Conservation (phyloP, 2,888 invertebrate genomes). For the Cepaea hortensis region DNA sequence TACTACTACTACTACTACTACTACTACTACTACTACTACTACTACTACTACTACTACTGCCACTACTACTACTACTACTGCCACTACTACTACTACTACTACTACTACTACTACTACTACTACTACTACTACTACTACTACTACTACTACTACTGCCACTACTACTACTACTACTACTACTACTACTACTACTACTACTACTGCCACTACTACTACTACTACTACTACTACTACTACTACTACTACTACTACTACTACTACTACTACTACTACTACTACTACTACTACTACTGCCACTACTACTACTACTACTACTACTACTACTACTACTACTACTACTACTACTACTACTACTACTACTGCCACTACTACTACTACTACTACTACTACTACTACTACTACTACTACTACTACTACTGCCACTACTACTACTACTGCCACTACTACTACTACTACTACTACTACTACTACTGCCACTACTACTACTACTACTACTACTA, state of each 20-base stretch:
- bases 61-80: constrained; percentile 17
- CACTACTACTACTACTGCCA: too few species aligned
- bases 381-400: constrained; percentile 15
- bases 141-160: constrained; percentile 13
- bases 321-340: constrained; percentile 26
- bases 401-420: too few species aligned
- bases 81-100: constrained; percentile 33
- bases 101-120: constrained; percentile 34
- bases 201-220: not conserved
- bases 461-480: too few species aligned
- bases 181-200: constrained; percentile 20
- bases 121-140: constrained; percentile 19
- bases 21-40: too few species aligned
- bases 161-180: constrained; percentile 15
- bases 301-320: constrained; percentile 37
- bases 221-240: too few species aligned
- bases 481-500: too few species aligned
- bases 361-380: constrained; percentile 4
- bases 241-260: not conserved
- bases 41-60: constrained; percentile 10
- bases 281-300: constrained; percentile 28
- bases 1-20: too few species aligned
- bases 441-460: too few species aligned
- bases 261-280: constrained; percentile 21
- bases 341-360: constrained; percentile 17